phyloP scores from a whole-genome alignment of 2,797 vertebrate genomes.

The Sebastes ruberrimus region DNA sequence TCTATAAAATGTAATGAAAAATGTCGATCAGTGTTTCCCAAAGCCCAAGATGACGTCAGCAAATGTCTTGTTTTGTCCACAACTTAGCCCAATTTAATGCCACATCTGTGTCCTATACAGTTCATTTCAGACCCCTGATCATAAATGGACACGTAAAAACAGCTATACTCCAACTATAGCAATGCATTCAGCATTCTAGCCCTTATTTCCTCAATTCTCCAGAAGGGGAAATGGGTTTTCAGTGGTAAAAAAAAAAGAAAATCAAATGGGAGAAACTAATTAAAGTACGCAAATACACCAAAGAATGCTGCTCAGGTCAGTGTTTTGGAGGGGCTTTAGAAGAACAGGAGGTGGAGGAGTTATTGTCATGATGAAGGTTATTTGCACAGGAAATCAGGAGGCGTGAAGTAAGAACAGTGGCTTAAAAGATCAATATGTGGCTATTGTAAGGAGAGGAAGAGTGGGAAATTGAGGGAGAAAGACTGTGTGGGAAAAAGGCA shows the following conservation, averaged over 20 bases:
- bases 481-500: conserved; percentile 13
- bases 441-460: not conserved
- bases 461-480: not conserved
- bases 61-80: no score
- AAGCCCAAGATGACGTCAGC: no score
- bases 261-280: conserved; percentile 29
- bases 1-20: no score
- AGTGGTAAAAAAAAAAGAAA: not conserved
- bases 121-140: not conserved
- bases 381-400: conserved; percentile 37
- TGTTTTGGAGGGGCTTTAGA: conserved; percentile 24
- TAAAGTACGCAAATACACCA: conserved; percentile 21
- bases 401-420: conserved; percentile 9
- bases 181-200: not conserved
- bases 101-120: not conserved
- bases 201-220: not conserved
- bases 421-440: conserved; percentile 46
- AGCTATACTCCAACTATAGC: not conserved
- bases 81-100: not conserved
- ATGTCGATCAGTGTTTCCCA: no score
- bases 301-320: conserved; percentile 19
- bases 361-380: conserved; percentile 30
- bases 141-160: not conserved
- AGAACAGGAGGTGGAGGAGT: conserved; percentile 12
- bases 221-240: not conserved